Percentiles rank a stretch among this genome's conserved stretches.
Conservation (phyloP, 2,797 vertebrate species). For the Falco berigora region DNA sequence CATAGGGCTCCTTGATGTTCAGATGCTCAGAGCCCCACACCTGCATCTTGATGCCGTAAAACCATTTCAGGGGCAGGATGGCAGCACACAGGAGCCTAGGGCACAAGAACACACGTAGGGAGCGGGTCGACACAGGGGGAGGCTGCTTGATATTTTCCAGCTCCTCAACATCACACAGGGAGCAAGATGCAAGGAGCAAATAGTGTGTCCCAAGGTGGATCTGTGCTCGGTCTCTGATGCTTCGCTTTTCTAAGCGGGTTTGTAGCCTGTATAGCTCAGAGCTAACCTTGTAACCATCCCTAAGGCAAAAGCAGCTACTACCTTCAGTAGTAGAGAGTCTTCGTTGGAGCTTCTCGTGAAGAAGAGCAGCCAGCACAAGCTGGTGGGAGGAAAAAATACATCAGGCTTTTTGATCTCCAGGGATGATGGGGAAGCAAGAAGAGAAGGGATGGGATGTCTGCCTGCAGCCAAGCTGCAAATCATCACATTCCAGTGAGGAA, state of each 20-base stretch:
- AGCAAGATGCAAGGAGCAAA: background rate
- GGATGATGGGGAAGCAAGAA: background rate
- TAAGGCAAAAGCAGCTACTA: background rate
- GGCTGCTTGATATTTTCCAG: background rate
- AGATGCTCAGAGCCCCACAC: slow-evolving; percentile 13
- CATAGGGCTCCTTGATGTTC: background rate
- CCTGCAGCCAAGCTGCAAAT: background rate
- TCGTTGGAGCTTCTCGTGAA: background rate
- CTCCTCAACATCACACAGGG: background rate
- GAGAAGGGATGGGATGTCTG: background rate
- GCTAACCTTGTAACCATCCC: background rate
- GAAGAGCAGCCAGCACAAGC: background rate
- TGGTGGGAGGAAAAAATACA: background rate
- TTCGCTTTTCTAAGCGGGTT: background rate
- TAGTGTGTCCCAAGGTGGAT: rapidly evolving
- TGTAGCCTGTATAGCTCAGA: background rate
- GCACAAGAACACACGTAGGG: background rate
- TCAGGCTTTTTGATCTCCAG: background rate
- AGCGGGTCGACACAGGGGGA: background rate
- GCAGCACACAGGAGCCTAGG: slow-evolving; percentile 14
- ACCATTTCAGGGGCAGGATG: slow-evolving; percentile 20
- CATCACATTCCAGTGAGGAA: background rate
- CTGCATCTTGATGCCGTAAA: slow-evolving; percentile 43
- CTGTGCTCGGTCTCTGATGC: background rate
- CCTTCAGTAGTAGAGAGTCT: background rate